A percentile compares a stretch with the other conserved stretches of the same genome.
Evolutionary conservation across 2,797 vertebrate genomes (phyloP).

Genomic region (Aquila chrysaetos): DNA sequence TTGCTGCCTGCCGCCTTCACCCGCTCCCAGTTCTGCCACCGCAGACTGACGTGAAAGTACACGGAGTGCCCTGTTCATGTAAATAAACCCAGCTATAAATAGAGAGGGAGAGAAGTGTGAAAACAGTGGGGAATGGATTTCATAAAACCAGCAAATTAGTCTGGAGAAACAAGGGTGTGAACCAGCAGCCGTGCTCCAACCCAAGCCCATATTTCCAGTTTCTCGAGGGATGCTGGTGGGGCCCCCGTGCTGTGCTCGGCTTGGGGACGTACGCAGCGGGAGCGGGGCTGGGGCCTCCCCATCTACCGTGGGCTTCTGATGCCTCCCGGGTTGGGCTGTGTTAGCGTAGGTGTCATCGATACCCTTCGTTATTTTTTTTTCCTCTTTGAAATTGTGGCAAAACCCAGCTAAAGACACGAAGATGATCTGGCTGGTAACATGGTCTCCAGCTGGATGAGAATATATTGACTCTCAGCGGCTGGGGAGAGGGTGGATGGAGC

Average conservation of each 20-base stretch:
- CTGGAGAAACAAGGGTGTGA: conserved; percentile 63
- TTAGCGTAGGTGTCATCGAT: neutral
- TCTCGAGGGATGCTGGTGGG: neutral
- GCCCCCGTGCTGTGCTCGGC: accelerated
- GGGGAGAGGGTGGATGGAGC: neutral
- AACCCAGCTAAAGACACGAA: neutral
- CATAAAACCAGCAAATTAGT: conserved; percentile 57
- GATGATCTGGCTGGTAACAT: neutral
- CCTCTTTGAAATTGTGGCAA: neutral
- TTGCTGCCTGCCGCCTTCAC: neutral
- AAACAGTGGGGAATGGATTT: conserved; percentile 64
- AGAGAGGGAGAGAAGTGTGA: conserved; percentile 68
- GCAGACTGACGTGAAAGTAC: conserved; percentile 31
- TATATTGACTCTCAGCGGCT: accelerated
- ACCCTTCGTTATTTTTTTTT: neutral
- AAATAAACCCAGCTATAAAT: conserved; percentile 67
- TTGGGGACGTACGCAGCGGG: accelerated
- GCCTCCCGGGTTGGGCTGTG: neutral
- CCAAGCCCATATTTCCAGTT: conserved; percentile 14
- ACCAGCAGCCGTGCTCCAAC: conserved; percentile 26
- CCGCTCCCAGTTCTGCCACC: neutral
- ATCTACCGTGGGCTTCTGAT: neutral
- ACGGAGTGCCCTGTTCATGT: conserved; percentile 56
- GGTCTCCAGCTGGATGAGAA: neutral
- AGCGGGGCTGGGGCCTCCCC: neutral